These are phyloP conservation scores for Chiridota heheva DNA, from an alignment of 35 echinoderm and acorn worm genomes.

Conservation along the genomic window DNA sequence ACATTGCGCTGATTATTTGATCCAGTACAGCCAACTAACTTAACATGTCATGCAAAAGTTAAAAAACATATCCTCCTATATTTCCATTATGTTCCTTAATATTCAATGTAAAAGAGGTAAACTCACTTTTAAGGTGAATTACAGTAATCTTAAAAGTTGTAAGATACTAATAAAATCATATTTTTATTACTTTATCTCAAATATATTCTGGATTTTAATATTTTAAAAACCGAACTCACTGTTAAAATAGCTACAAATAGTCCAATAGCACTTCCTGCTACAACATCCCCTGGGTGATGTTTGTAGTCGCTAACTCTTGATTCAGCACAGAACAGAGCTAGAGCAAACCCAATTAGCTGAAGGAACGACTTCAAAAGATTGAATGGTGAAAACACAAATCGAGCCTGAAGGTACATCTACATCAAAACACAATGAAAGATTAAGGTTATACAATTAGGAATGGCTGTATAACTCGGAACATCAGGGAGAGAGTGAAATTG, in stretches of 20 bases:
- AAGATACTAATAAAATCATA: too few species aligned
- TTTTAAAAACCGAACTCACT: constrained; percentile 24
- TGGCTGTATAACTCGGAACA: neutral
- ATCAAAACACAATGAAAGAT: neutral
- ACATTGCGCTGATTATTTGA: too few species aligned
- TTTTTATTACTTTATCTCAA: too few species aligned
- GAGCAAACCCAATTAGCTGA: constrained; percentile 2
- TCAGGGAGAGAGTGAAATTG: too few species aligned
- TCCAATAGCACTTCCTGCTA: constrained; percentile 34
- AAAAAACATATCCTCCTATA: too few species aligned
- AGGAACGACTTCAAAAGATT: constrained; percentile 12
- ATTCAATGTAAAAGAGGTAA: too few species aligned
- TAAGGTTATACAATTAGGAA: neutral
- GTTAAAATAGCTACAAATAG: constrained; percentile 37
- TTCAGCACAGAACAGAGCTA: constrained; percentile 39
- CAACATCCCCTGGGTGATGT: constrained; percentile 46
- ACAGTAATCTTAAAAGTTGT: too few species aligned
- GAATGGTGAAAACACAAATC: constrained; percentile 29
- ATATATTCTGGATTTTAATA: neutral
- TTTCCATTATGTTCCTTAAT: too few species aligned
- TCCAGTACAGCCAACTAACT: too few species aligned
- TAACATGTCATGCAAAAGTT: too few species aligned
- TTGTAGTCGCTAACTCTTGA: constrained; percentile 60
- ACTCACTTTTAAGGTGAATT: too few species aligned
- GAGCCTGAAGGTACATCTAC: constrained; percentile 18